phyloP scores from a whole-genome alignment of 2,113 vertebrate species.

The Colossoma macropomum region DNA sequence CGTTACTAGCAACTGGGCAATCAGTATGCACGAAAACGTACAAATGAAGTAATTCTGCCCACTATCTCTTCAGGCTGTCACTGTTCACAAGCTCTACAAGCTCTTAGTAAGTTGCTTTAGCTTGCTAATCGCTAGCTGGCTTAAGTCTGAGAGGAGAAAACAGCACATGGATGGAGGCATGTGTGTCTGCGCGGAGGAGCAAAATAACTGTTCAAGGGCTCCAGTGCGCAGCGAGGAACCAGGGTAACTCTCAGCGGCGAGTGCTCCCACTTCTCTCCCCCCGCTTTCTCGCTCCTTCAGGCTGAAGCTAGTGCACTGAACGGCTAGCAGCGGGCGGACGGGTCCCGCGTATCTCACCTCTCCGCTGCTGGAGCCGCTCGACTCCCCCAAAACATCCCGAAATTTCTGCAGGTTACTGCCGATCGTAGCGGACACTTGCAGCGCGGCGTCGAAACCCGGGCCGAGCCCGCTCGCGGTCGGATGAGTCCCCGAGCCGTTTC shows the following conservation, averaged over 20 bases:
- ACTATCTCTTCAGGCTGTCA: background rate
- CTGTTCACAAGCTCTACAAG: background rate
- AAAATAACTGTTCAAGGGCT: slow-evolving; percentile 45
- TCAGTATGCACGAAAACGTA: background rate
- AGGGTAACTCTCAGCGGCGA: background rate
- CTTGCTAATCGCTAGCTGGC: slow-evolving; percentile 36
- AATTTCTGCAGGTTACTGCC: slow-evolving; percentile 95
- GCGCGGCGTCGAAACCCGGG: slow-evolving; percentile 92
- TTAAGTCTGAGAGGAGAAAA: slow-evolving; percentile 39
- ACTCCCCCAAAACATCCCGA: slow-evolving; percentile 93
- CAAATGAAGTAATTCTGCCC: background rate
- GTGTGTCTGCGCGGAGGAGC: slow-evolving; percentile 48
- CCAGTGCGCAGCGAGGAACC: background rate
- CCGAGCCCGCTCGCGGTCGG: slow-evolving; percentile 80
- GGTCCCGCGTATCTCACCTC: slow-evolving; percentile 80
- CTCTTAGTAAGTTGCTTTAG: background rate
- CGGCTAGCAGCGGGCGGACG: background rate
- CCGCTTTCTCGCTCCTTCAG: background rate
- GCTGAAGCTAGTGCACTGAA: background rate
- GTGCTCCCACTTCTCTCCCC: background rate
- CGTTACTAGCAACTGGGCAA: background rate
- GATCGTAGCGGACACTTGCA: slow-evolving; percentile 93
- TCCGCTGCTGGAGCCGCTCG: slow-evolving; percentile 90
- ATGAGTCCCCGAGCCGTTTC: slow-evolving; percentile 76
- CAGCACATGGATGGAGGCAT: slow-evolving; percentile 63